Evolutionary conservation across 2,888 invertebrate species (phyloP), one percentile per base, ranked within the genome.

Genomic region (Synergus gifuensis): DNA sequence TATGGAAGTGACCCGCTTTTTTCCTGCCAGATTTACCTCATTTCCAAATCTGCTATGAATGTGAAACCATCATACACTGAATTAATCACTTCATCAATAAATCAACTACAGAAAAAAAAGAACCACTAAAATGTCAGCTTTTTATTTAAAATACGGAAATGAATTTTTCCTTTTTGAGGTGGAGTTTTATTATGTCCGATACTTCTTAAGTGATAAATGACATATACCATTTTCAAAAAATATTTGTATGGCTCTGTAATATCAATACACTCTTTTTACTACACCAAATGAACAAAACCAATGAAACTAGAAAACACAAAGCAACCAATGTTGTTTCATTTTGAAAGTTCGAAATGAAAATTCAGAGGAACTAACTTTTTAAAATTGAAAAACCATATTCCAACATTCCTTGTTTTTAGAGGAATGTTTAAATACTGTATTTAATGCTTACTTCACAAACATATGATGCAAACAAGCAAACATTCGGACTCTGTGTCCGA

Each of bases 1-100:
- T n/a, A 54, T 69, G 28, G 69, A 49, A 18, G 28, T 49, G 36
- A 22, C 22, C 49, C 28, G 28, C 46, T 69, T 46, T 67, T 67
- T 46, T 44, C 67, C 67, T 67, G 67, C 3, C 46, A 67, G 69
- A 69, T 49, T 69, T 69, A 49, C 28, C 49, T 16, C 36, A 69
- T 49, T 69, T 69, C 16, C 9, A 49, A 49, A 69, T 54, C 28
- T 11, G 49, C 49, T 69, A 69, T 69, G 69, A 69, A 69, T 69
- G 9, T 49, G 9, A 69, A 69, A 69, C 46, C 28, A 46, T 28
- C 18, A 44, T 46, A 69, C 49, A 49, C 46, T 49, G 69, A 36
- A 69, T 69, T 69, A 69, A 69, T 69, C 49, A 49, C 28, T 69
- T 28, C 69, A 54, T 69, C 46, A 69, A 69, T 69, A 49, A 69